Evolutionary conservation across 2,888 invertebrate species (phyloP).

Genomic region (Ernsta delagoae): DNA sequence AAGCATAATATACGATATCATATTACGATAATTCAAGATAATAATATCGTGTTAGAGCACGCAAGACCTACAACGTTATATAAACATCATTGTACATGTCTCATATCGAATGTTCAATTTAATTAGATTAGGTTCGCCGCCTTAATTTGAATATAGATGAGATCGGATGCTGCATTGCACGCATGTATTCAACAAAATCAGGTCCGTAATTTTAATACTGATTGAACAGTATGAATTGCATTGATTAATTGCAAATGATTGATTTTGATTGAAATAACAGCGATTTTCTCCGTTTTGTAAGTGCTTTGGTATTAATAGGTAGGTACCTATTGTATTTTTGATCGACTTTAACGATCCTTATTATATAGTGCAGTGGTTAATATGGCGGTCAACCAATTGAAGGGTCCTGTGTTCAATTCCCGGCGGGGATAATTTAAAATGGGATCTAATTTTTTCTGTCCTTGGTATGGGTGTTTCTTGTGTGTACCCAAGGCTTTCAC

Average conservation of each 20-base stretch:
- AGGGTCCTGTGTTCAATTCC: too few species aligned
- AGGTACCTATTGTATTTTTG: too few species aligned
- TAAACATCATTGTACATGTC: slow-evolving; percentile 9
- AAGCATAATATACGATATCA: background rate
- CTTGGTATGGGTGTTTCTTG: too few species aligned
- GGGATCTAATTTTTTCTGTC: too few species aligned
- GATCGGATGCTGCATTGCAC: slow-evolving; percentile 36
- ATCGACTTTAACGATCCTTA: too few species aligned
- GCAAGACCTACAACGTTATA: slow-evolving; percentile 9
- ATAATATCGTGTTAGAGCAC: background rate
- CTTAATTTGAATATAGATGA: slow-evolving; percentile 74
- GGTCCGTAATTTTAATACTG: slow-evolving; percentile 7
- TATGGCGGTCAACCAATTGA: too few species aligned
- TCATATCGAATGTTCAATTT: slow-evolving; percentile 48
- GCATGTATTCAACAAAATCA: slow-evolving; percentile 59
- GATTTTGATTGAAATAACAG: background rate
- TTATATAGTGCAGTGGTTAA: background rate
- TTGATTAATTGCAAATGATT: background rate
- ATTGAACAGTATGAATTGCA: background rate
- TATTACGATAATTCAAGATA: background rate
- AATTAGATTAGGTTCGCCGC: slow-evolving; percentile 53
- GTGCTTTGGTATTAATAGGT: background rate
- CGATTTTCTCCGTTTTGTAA: background rate
- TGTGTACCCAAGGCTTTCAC: too few species aligned
- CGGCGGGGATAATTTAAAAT: too few species aligned